Evolutionary conservation across 2,113 vertebrate species (phyloP), one percentile per base, ranked within the genome.

Genomic region (Columbina picui): DNA sequence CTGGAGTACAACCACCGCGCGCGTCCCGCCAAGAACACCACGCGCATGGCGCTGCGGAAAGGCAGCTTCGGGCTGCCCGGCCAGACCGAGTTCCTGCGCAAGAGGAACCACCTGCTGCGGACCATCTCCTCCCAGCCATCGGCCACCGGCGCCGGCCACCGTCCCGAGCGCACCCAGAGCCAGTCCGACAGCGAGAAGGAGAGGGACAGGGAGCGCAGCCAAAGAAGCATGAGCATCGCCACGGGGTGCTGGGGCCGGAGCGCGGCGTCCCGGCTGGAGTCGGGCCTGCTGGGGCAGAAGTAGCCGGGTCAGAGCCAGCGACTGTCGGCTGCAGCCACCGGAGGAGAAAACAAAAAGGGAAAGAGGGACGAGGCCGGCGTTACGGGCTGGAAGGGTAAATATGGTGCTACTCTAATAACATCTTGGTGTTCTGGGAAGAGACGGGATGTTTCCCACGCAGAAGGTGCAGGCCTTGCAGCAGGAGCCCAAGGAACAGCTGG

Each of bases 171-270:
- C 79, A 99, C 99, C 14, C 98, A 98, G 96, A 99, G 98, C 98
- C 99, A 99, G 96, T 99, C 98, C 0, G 99, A 99, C 52, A 25
- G 97, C 20, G 99, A 99, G 87, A 98, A 98, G 41, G 98, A 98
- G 45, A 94, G 97, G 87, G 98, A 99, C 16, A 96, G 98, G 41
- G 99, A 99, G 34, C 98, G 98, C 8, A 97, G 98, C 81, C 99
- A 99, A 89, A 98, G 99, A 91, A 99, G 99, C 95, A 99, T 99
- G 99, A 99, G 99, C 79, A 96, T 99, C 19, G 99, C 99, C 1
- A 98, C 99, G 0, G 98, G 99, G 38, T 99, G 99, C 98, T 99
- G 99, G 99, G 99, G 99, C n/a, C 99, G 99, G 14, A 98, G 98
- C 57, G 63, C 98, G 0, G 59, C 91, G 4, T 92, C 98, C 96